Percentiles rank a stretch among this genome's conserved stretches.
Evolutionary conservation across 1,140 invertebrate species (phyloP).

Genomic region (Brachionus koreanus): DNA sequence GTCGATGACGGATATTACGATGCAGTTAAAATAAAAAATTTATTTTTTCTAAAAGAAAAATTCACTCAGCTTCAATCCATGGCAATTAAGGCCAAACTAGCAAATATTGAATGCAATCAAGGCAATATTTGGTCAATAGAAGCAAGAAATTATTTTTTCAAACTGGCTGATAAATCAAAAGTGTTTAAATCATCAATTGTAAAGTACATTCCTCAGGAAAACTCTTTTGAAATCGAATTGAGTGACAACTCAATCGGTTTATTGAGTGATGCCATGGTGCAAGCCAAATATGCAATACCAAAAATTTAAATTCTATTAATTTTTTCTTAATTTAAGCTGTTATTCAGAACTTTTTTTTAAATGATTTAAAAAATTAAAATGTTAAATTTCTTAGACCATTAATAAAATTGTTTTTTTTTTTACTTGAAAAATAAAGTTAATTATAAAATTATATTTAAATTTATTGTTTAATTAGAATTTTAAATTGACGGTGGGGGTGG

Average conservation of each 20-base stretch:
- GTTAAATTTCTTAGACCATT: background rate
- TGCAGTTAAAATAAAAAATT: background rate
- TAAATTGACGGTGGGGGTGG: background rate
- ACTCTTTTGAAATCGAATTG: background rate
- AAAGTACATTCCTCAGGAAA: background rate
- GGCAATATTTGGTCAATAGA: background rate
- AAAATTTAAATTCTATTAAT: background rate
- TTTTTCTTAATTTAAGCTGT: background rate
- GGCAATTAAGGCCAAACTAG: background rate
- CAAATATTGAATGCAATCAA: background rate
- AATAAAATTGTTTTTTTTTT: background rate
- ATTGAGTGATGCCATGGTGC: background rate
- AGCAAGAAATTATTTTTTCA: background rate
- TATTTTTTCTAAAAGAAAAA: background rate
- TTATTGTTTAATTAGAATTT: background rate
- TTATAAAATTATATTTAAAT: background rate
- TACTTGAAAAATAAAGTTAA: background rate
- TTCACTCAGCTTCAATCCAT: background rate
- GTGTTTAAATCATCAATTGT: background rate
- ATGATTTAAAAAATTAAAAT: background rate
- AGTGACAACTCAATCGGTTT: background rate
- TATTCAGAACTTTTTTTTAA: background rate
- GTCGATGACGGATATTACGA: background rate
- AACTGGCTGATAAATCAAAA: background rate
- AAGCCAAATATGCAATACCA: background rate